Percentiles rank a stretch among this genome's conserved stretches.
Conservation (phyloP, 2,797 vertebrate genomes). For the Falco biarmicus region DNA sequence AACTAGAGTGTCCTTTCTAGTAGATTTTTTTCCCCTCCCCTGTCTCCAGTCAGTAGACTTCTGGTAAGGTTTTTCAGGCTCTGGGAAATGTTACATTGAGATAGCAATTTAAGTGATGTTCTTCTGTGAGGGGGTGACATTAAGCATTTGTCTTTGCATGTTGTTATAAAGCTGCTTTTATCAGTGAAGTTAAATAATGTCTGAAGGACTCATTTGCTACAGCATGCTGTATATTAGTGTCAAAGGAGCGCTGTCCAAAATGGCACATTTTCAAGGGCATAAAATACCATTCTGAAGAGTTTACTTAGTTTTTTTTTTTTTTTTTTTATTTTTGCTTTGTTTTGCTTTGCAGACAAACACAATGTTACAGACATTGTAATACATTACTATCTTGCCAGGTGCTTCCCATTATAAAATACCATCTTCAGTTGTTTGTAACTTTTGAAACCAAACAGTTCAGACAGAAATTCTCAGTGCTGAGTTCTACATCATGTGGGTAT, state of each 20-base stretch:
- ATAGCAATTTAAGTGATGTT: not conserved
- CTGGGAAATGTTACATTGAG: not conserved
- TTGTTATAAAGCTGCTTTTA: not conserved
- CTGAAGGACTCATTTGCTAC: not conserved
- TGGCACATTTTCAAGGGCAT: not conserved
- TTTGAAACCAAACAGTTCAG: not conserved
- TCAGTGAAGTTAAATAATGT: not conserved
- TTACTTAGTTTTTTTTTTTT: not conserved
- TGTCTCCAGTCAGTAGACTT: not conserved
- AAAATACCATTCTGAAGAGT: not conserved
- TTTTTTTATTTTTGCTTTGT: not conserved
- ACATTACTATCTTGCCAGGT: not conserved
- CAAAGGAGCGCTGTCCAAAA: not conserved
- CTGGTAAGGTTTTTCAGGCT: not conserved
- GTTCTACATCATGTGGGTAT: not conserved
- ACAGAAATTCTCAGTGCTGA: not conserved
- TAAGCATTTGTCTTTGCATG: not conserved
- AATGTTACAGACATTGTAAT: not conserved
- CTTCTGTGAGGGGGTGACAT: not conserved
- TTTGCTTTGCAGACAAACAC: not conserved
- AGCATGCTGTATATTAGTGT: not conserved
- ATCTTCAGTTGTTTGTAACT: not conserved
- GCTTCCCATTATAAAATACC: not conserved
- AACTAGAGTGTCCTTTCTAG: not conserved
- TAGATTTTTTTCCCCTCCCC: fast-evolving